Percentiles rank a stretch among this genome's conserved stretches.
These are phyloP conservation scores for Stylophora pistillata DNA, from an alignment of 64 coral and sea anemone genomes.

Conservation along the genomic window DNA sequence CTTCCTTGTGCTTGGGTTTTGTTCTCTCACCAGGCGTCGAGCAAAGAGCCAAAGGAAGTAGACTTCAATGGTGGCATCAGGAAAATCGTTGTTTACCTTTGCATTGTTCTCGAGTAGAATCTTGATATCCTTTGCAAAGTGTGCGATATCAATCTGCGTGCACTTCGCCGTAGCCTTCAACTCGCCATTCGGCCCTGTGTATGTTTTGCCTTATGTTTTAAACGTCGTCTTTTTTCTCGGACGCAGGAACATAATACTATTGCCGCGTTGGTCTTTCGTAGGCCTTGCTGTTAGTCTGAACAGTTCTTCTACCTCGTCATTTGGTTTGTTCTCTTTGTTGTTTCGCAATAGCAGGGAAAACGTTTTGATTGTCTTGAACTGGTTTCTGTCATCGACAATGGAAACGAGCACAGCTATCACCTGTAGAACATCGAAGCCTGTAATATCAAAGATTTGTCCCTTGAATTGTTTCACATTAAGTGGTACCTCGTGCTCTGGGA, in stretches of 20 bases:
- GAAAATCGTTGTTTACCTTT: not conserved
- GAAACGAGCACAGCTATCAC: not conserved
- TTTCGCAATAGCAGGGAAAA: not conserved
- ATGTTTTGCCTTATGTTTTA: not conserved
- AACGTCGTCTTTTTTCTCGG: not conserved
- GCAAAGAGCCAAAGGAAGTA: no score
- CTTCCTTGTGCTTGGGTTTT: not conserved
- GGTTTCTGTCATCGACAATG: not conserved
- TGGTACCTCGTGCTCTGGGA: not conserved
- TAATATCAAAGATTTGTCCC: not conserved
- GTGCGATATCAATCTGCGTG: no score
- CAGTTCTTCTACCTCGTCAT: not conserved
- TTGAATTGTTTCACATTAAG: not conserved
- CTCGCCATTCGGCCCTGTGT: not conserved
- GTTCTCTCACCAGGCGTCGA: not conserved
- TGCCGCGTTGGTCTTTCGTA: conserved; percentile 2
- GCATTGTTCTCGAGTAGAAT: not conserved
- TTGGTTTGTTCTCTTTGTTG: not conserved
- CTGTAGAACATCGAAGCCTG: not conserved
- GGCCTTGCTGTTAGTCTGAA: conserved; percentile 15
- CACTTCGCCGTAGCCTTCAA: no score
- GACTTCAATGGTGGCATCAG: not conserved
- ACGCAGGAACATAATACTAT: not conserved
- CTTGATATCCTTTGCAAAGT: conserved; percentile 6
- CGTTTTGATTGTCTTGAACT: not conserved